phyloP scores from a whole-genome alignment of 2,113 vertebrate species.

The Pseudorectes ferrugineus region DNA sequence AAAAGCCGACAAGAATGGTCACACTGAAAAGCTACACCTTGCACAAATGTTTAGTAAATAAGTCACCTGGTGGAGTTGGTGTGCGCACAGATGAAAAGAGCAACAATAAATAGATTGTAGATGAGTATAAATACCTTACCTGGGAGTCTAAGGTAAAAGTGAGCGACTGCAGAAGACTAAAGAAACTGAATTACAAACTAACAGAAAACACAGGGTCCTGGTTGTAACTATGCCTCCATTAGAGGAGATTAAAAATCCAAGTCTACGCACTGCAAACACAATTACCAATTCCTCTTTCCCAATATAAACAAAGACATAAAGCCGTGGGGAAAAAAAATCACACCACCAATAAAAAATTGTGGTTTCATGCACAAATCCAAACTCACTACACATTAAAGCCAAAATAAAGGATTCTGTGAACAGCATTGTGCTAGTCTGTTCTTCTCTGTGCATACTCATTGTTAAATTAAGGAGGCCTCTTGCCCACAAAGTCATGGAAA shows the following conservation, averaged over 20 bases:
- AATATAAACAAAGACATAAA: not conserved
- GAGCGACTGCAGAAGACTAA: not conserved
- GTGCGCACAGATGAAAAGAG: not conserved
- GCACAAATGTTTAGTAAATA: not conserved
- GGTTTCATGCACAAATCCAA: not conserved
- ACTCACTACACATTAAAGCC: not conserved
- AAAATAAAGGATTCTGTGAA: not conserved
- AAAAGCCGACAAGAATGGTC: not conserved
- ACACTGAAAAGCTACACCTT: not conserved
- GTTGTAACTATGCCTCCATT: accelerated
- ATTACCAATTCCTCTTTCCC: not conserved
- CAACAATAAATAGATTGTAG: not conserved
- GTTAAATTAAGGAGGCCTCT: not conserved
- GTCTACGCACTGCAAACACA: not conserved
- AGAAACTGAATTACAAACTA: not conserved
- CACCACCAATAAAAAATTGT: not conserved
- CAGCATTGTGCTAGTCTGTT: accelerated
- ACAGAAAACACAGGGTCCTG: not conserved
- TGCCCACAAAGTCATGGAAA: not conserved
- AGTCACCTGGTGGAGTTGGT: not conserved
- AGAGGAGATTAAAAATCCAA: not conserved
- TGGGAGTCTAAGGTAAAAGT: not conserved
- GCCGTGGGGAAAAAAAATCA: accelerated
- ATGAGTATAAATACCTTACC: not conserved
- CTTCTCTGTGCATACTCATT: not conserved